Evolutionary conservation across 1,140 invertebrate genomes (phyloP).

Genomic region (Dryas iulia): DNA sequence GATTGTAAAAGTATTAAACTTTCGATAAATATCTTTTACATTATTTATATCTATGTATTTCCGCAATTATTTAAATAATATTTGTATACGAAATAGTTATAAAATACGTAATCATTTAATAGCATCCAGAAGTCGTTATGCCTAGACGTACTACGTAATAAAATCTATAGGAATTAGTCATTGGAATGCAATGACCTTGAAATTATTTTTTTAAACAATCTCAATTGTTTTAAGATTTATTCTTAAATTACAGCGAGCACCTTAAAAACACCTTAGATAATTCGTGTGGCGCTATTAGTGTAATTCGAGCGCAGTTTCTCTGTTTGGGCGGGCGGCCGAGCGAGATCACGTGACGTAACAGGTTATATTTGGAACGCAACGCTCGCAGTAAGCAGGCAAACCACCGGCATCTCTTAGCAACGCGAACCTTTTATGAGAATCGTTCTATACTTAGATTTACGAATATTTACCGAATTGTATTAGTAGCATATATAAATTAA

Average conservation of each 20-base stretch:
- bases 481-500: too few species aligned
- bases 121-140: background rate
- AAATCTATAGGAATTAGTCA: background rate
- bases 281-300: conserved; percentile 49
- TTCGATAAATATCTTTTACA: background rate
- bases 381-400: conserved; percentile 53
- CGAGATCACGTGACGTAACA: conserved; percentile 67
- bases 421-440: conserved; percentile 70
- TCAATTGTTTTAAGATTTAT: background rate
- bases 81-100: background rate
- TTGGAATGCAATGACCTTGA: background rate
- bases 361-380: conserved; percentile 71
- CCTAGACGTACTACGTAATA: background rate
- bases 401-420: conserved; percentile 60
- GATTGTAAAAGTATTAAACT: conserved; percentile 40
- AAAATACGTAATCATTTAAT: background rate
- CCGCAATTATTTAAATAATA: background rate
- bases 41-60: background rate
- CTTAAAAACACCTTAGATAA: background rate
- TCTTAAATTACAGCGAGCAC: background rate
- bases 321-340: conserved; percentile 74
- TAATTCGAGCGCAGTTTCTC: conserved; percentile 76
- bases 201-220: background rate
- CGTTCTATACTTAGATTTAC: conserved; percentile 66
- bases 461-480: conserved; percentile 3